phyloP scores from a whole-genome alignment of 2,113 vertebrate genomes.

The Nycticorax nycticorax region DNA sequence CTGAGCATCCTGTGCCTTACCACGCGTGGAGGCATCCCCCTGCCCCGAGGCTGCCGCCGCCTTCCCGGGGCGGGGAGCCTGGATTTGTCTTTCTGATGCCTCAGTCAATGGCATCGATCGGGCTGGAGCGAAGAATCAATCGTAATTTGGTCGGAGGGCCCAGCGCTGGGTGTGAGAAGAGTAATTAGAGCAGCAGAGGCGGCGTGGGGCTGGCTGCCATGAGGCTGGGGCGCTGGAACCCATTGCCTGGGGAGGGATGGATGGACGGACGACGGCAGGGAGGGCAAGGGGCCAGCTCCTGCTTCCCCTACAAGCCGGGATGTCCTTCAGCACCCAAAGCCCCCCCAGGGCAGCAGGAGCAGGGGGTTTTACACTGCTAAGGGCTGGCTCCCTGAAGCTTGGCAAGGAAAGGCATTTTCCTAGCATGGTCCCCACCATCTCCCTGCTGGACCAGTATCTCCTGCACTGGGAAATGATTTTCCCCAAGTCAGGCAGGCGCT shows the following conservation, averaged over 20 bases:
- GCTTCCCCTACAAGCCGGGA: neutral
- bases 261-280: neutral
- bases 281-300: rapidly evolving
- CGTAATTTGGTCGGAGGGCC: conserved; percentile 70
- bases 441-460: rapidly evolving
- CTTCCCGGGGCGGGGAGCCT: neutral
- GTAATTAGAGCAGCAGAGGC: conserved; percentile 68
- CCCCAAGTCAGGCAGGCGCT: rapidly evolving
- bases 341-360: neutral
- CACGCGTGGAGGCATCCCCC: rapidly evolving
- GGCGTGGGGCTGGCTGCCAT: neutral
- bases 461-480: neutral
- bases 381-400: neutral
- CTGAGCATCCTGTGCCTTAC: neutral
- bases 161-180: conserved; percentile 35
- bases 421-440: rapidly evolving
- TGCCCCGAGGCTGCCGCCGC: neutral
- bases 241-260: neutral
- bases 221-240: neutral
- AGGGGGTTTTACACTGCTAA: rapidly evolving
- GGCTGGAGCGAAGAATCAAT: conserved; percentile 71
- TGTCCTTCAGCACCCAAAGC: neutral
- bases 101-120: conserved; percentile 72
- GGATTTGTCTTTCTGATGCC: conserved; percentile 69
- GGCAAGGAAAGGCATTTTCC: neutral